Evolutionary conservation across 2,888 invertebrate species (phyloP), one percentile per base, ranked within the genome.

Genomic region (Dryobota labecula): DNA sequence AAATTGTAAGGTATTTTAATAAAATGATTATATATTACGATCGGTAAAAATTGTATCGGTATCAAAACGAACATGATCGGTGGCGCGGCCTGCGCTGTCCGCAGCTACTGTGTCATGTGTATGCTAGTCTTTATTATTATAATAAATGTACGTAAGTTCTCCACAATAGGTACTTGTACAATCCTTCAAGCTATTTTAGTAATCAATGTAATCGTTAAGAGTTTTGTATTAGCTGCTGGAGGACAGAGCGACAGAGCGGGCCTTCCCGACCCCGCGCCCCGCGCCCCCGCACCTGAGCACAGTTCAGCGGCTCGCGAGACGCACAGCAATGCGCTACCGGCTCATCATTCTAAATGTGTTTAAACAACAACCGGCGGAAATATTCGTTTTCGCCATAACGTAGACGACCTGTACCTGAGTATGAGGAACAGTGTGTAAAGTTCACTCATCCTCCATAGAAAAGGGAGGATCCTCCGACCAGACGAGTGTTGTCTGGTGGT

Each of bases 41-140:
- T 77, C 71, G 66, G 75, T 75, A 65, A 60, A n/a, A 70, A 73
- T 70, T 65, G 45, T 75, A 84, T 80, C 69, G 72, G 63, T 76
- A 83, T 73, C n/a, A 43, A 75, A 72, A 70, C 68, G 68, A 64
- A 71, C 74, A 80, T 70, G 70, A 74, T 49, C 63, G 73, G 33
- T 27, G 20, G 49, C 15, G 54, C 9, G 47, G 18, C 11, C n/a
- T 43, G 30, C 30, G 36, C 89, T 8, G 20, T 1, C 7, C 66
- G 60, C 54, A 51, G 36, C 27, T 36, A 18, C 66, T 90, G 86
- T 90, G 89, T 93, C 89, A 92, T 93, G 93, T 94, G 91, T 95
- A 95, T 96, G 95, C 96, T 96, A 96, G 96, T 96, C 96, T 95
- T 93, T 94, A 94, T 92, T 91, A 92, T 92, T 58, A 91, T 91